Conservation (phyloP, 1,140 invertebrate species). For the Hetaerina americana region DNA sequence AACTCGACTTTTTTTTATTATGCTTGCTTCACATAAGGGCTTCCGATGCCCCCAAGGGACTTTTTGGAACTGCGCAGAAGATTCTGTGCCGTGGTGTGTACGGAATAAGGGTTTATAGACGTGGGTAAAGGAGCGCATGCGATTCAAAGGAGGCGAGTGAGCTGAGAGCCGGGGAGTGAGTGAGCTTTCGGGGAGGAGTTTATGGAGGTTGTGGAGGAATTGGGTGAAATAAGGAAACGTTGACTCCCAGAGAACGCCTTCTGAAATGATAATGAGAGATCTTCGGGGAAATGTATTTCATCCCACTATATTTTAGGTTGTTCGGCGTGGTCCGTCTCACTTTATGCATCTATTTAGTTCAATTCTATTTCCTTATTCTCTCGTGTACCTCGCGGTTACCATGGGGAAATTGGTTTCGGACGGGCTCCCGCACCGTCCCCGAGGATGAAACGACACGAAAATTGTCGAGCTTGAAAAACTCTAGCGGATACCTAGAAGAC, state of each 20-base stretch:
- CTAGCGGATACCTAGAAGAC: no score
- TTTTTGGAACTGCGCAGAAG: background rate
- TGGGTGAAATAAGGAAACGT: background rate
- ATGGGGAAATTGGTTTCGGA: no score
- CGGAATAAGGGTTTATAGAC: background rate
- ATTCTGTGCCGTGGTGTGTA: background rate
- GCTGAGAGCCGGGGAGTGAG: background rate
- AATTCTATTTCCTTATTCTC: no score
- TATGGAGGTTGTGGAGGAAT: no score
- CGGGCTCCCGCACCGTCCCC: no score
- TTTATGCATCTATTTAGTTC: no score
- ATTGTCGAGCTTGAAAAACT: no score
- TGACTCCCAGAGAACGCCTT: background rate
- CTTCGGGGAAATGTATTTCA: background rate
- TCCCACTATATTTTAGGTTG: no score
- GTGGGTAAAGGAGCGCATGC: background rate
- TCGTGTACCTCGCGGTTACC: no score
- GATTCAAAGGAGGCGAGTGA: background rate
- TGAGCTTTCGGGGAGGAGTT: background rate
- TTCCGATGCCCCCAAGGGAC: background rate
- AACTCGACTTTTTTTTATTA: background rate
- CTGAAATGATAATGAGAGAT: background rate
- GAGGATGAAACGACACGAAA: no score
- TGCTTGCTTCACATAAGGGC: no score
- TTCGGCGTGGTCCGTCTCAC: no score